Evolutionary conservation across 2,888 invertebrate genomes (phyloP), one percentile per base, ranked within the genome.

Genomic region (Pelosia muscerda): DNA sequence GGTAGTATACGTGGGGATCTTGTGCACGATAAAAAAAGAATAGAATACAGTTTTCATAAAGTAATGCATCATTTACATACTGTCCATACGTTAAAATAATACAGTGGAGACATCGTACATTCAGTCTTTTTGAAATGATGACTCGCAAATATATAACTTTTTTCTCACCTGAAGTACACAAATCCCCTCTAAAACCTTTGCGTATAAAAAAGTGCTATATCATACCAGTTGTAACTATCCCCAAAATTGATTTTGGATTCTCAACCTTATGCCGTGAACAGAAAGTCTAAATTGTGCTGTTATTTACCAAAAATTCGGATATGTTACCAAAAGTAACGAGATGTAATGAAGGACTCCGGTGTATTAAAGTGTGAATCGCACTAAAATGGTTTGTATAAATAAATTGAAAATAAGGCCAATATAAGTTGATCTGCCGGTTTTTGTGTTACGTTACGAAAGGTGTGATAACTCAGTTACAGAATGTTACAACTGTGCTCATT

Each of bases 291-390:
- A 69, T 38, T 68, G 8, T 2, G 13, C 23, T 58, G 28, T 10
- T 22, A 13, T 10, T 28, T 26, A 19, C 6, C 9, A 9, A 22
- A 31, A 54, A 2, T 54, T 28, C 49, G 60, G 28, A 62, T 68
- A 55, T 64, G 26, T 68, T 73, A 68, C 60, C 67, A 65, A 66
- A 57, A n/a, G 49, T 65, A 53, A 22, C 61, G 53, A 19, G 58
- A 64, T 58, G 62, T 68, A 69, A 54, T 61, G 58, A 69, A 70
- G 66, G 71, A 73, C 68, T 78, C 69, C 57, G 63, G 59, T 70
- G 69, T 68, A 70, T 57, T 66, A 57, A 65, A 60, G 68, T 69
- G 56, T 23, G 60, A 55, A 60, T 77, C 70, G 59, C n/a, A 57
- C 26, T 67, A 71, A 65, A 66, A 69, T 66, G 70, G 72, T 65